These are phyloP conservation scores for Leucosticte australis DNA, from an alignment of 2,113 vertebrate species.

Conservation along the genomic window DNA sequence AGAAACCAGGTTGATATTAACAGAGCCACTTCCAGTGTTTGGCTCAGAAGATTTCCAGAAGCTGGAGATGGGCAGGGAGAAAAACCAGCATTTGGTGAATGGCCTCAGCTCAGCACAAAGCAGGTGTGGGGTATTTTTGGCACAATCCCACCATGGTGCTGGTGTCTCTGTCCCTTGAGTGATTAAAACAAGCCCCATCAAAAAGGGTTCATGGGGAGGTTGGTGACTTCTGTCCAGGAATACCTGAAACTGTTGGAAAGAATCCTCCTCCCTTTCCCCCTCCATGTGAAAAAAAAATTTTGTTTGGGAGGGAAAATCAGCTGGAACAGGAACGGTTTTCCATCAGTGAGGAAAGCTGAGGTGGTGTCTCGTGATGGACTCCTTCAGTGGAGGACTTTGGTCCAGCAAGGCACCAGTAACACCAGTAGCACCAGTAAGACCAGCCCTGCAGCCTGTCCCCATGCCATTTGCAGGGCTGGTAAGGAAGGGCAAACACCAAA, in stretches of 20 bases:
- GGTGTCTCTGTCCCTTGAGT: background rate
- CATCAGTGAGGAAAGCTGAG: background rate
- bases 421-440: background rate
- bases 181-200: background rate
- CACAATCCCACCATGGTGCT: background rate
- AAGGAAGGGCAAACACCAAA: background rate
- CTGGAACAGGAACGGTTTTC: background rate
- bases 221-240: background rate
- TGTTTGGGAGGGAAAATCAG: background rate
- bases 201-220: background rate
- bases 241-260: background rate
- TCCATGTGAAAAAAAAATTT: background rate
- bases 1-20: background rate
- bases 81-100: background rate
- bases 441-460: background rate
- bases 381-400: background rate
- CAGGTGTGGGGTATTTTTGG: background rate
- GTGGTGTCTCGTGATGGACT: background rate
- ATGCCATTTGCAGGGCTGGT: background rate
- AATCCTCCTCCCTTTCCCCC: background rate
- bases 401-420: background rate
- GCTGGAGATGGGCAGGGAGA: background rate
- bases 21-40: background rate
- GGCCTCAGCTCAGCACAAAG: background rate
- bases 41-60: background rate